Conservation (phyloP, 1,140 invertebrate species). For the Sycophaga agraensis region DNA sequence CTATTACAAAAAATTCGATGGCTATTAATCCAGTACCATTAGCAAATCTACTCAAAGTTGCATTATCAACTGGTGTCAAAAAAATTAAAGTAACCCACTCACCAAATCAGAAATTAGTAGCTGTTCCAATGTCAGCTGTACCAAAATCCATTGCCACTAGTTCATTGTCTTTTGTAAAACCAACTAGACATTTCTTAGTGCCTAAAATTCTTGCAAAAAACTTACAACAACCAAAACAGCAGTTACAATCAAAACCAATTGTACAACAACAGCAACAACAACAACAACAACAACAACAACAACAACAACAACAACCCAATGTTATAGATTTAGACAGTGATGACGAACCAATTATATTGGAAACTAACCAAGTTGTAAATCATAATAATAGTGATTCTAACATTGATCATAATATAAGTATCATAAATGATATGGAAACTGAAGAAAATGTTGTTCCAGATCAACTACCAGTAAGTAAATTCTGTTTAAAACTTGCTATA, state of each 20-base stretch:
- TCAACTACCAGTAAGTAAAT: background rate
- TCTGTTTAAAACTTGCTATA: too few relatives aligned
- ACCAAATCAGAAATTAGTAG: constrained; percentile 7
- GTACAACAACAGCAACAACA: background rate
- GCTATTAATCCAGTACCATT: constrained; percentile 38
- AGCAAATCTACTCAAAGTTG: constrained; percentile 34
- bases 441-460: background rate
- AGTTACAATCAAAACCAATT: background rate
- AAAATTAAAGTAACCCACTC: constrained; percentile 17
- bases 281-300: background rate
- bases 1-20: constrained; percentile 6
- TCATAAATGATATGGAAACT: background rate
- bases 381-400: background rate
- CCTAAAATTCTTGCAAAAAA: constrained; percentile 6
- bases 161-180: constrained; percentile 13
- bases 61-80: constrained; percentile 4
- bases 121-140: constrained; percentile 8
- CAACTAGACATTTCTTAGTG: constrained; percentile 5
- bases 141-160: background rate
- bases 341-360: constrained; percentile 38
- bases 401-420: constrained; percentile 3
- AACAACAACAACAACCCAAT: constrained; percentile 28
- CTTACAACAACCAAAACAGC: background rate
- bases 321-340: constrained; percentile 53
- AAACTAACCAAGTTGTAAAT: background rate